Percentiles rank a stretch among this genome's conserved stretches.
Evolutionary conservation across 2,797 vertebrate species (phyloP).

Genomic region (Falco peregrinus): DNA sequence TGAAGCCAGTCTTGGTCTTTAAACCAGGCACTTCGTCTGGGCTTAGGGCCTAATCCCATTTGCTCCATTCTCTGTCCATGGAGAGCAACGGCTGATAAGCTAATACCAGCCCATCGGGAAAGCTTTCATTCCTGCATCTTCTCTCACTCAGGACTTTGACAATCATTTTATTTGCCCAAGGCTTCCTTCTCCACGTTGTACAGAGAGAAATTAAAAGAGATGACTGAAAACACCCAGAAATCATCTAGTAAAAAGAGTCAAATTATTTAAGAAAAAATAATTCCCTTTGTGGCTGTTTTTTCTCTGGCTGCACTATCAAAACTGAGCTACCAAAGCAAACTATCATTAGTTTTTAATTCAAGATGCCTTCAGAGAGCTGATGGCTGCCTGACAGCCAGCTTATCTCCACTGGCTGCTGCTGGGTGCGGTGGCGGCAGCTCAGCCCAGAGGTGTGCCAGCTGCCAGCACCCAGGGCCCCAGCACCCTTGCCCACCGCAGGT

Average conservation of each 20-base stretch:
- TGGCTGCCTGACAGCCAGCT: background rate
- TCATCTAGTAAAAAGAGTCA: background rate
- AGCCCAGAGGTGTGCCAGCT: background rate
- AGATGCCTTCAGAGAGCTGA: background rate
- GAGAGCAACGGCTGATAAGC: background rate
- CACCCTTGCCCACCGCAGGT: background rate
- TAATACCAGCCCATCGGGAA: background rate
- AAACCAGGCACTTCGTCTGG: background rate
- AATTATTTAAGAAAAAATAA: background rate
- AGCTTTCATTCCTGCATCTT: background rate
- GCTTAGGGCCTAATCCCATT: background rate
- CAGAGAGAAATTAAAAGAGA: background rate
- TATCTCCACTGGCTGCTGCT: fast-evolving
- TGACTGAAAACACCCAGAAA: background rate
- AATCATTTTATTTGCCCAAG: background rate
- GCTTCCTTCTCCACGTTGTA: background rate
- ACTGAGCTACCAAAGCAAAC: background rate
- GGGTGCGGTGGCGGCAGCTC: fast-evolving
- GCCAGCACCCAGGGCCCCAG: fast-evolving
- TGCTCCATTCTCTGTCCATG: background rate
- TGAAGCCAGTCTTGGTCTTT: background rate
- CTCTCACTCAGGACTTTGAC: background rate
- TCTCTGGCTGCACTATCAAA: background rate
- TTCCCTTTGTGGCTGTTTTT: background rate
- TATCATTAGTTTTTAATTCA: background rate